A percentile compares a stretch with the other conserved stretches of the same genome.
These are phyloP conservation scores for Melanotaenia pygmaea DNA, from an alignment of 2,797 vertebrate species.

Conservation along the genomic window DNA sequence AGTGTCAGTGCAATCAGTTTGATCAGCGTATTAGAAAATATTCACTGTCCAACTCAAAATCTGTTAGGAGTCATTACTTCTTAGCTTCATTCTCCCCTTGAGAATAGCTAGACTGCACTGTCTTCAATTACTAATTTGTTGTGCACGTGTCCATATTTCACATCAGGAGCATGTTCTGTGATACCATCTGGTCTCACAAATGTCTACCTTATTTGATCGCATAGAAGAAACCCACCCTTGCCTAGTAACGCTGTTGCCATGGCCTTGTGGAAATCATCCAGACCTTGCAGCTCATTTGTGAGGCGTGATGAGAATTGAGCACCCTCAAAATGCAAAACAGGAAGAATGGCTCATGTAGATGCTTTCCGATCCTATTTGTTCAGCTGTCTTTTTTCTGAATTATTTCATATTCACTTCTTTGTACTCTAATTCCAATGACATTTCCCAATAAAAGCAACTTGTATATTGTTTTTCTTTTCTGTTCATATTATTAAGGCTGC, in stretches of 20 bases:
- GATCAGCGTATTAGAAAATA: conserved; percentile 8
- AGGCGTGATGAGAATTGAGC: conserved; percentile 75
- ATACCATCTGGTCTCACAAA: conserved; percentile 41
- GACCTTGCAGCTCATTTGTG: conserved; percentile 62
- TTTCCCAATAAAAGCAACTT: conserved; percentile 5
- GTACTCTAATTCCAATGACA: conserved; percentile 23
- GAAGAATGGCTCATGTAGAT: conserved; percentile 26
- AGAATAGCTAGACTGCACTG: not conserved
- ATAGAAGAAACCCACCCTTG: conserved; percentile 44
- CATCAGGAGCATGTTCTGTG: conserved; percentile 24
- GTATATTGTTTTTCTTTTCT: conserved; percentile 1
- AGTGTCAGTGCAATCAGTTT: conserved; percentile 14
- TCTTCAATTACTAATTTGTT: conserved; percentile 42
- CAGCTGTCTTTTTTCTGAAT: not conserved
- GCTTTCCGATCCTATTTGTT: conserved; percentile 18
- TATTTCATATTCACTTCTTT: conserved; percentile 3
- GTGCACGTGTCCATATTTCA: conserved; percentile 28
- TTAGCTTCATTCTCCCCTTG: conserved; percentile 5
- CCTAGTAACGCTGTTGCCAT: conserved; percentile 79
- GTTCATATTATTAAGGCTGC: conserved; percentile 3
- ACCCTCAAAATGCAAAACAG: conserved; percentile 71
- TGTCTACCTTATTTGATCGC: conserved; percentile 49
- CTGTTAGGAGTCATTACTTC: conserved; percentile 25
- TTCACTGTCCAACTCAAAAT: conserved; percentile 19
- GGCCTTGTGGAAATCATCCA: conserved; percentile 71